phyloP scores from a whole-genome alignment of 2,797 vertebrate species.

The Hapalemur alaotrensis region DNA sequence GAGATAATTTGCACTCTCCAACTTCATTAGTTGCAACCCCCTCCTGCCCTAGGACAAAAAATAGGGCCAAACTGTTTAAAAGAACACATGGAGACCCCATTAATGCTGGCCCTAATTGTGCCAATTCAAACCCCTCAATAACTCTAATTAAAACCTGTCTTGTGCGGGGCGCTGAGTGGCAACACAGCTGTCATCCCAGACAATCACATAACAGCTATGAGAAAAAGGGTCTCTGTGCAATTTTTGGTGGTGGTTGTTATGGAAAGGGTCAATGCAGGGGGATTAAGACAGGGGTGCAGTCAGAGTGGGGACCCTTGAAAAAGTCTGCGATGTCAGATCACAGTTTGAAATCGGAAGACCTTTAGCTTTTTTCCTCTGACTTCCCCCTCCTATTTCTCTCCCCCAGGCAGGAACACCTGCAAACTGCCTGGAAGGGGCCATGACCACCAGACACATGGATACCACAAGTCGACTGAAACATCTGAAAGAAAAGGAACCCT shows the following conservation, averaged over 20 bases:
- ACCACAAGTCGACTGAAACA: conserved; percentile 85
- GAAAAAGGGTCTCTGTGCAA: conserved; percentile 42
- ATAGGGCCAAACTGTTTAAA: conserved; percentile 84
- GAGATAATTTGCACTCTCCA: conserved; percentile 85
- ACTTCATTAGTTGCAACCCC: conserved; percentile 84
- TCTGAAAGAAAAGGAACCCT: conserved; percentile 70
- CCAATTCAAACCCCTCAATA: conserved; percentile 92
- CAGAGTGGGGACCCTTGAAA: conserved; percentile 73
- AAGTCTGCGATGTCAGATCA: conserved; percentile 78
- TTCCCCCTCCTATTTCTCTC: conserved; percentile 66
- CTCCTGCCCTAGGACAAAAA: conserved; percentile 83
- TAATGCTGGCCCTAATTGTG: conserved; percentile 93
- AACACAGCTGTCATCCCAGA: conserved; percentile 88
- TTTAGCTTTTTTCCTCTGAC: conserved; percentile 73
- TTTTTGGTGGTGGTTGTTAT: conserved; percentile 80
- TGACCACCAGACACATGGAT: conserved; percentile 86
- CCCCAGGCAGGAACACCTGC: conserved; percentile 86
- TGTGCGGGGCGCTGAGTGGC: conserved; percentile 86
- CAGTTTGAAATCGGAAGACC: conserved; percentile 85
- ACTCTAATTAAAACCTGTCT: conserved; percentile 93
- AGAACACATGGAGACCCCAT: conserved; percentile 89
- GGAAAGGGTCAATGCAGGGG: conserved; percentile 77
- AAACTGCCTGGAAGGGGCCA: conserved; percentile 77
- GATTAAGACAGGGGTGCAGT: conserved; percentile 79
- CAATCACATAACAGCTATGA: conserved; percentile 85